Base-by-base conservation (phyloP, 2,113 vertebrate genomes). In the Lutjanus erythropterus region DNA sequence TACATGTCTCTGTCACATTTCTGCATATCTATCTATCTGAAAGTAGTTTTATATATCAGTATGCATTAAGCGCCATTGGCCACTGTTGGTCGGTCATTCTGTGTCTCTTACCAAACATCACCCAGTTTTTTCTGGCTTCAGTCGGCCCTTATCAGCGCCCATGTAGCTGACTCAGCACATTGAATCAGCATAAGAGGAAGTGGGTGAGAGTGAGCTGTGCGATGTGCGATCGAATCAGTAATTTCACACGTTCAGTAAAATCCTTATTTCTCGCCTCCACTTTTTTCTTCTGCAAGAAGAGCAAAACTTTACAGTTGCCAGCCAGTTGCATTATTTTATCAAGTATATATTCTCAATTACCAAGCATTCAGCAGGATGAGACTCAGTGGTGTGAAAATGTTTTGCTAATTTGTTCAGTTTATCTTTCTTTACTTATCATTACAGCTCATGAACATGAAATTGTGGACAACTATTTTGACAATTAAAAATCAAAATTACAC, bases 151-250 rank as follows among this genome's bases (percentile, higher is more conserved):
- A 68, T 68, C 53, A 56, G 64, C 33, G 1, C 19, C 10, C 7
- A 23, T 39, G n/a, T 29, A 31, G 37, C 71, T 52, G 52, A 60
- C 6, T 80, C 60, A 71, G 71, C 71, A 44, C 3, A 3, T 47
- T 31, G 18, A 53, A 27, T 60, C 25, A 66, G 60, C 55, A 59
- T 56, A 44, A 59, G 11, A 46, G 21, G 44, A 52, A 74, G 16
- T 15, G n/a, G n/a, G 18, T 52, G 42, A 31, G 23, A 67, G 25
- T 12, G 16, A 56, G 18, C n/a, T 25, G 21, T 29, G 75, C 29
- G 56, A 70, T 52, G 41, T 29, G 41, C 49, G n/a, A 11, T n/a
- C 69, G 25, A 83, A 55, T 72, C 46, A 44, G 12, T 61, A 37
- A 59, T 78, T 77, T 66, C 25, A 65, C 23, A 50, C 15, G 35